phyloP scores from a whole-genome alignment of 2,113 vertebrate genomes.

The Pterocles burchelli region DNA sequence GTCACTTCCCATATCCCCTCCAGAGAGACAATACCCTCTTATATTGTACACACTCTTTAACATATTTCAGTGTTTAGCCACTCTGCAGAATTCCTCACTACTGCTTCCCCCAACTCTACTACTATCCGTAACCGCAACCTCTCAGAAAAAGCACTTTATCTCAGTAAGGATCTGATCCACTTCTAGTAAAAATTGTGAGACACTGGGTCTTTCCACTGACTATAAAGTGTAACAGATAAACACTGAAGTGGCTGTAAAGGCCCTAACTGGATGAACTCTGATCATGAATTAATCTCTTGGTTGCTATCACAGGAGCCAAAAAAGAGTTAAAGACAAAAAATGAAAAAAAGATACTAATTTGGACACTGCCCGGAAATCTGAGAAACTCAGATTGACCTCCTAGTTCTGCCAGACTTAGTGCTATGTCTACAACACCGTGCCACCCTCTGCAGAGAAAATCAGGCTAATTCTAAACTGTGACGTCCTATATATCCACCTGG shows the following conservation, averaged over 20 bases:
- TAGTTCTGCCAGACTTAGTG: not conserved
- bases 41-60: rapidly evolving
- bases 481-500: not conserved
- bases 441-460: not conserved
- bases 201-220: not conserved
- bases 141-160: not conserved
- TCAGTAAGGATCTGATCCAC: not conserved
- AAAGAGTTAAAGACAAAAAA: not conserved
- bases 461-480: not conserved
- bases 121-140: not conserved
- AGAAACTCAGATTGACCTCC: not conserved
- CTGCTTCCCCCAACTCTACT: not conserved
- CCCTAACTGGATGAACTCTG: not conserved
- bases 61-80: not conserved
- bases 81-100: not conserved
- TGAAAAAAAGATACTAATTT: not conserved
- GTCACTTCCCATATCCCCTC: not conserved
- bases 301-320: not conserved
- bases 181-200: not conserved
- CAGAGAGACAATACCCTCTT: not conserved
- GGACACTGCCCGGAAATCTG: not conserved
- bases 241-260: not conserved
- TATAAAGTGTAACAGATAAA: not conserved
- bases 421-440: not conserved
- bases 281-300: not conserved